phyloP scores from a whole-genome alignment of 2,113 vertebrate genomes.

The Psettodes erumei region DNA sequence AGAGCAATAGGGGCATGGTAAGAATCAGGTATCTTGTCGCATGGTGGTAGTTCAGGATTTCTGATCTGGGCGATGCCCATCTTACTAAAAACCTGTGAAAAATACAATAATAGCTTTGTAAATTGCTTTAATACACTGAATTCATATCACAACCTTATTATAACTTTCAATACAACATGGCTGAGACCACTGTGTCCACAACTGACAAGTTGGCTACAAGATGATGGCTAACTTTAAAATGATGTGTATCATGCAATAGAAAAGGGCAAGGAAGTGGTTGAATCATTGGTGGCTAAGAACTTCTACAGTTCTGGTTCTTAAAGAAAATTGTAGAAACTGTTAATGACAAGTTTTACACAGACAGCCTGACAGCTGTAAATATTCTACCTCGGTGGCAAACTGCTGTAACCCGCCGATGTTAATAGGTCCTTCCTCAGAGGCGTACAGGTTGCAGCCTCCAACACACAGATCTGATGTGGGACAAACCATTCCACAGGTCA shows the following conservation, averaged over 20 bases:
- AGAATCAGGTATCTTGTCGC: conserved; percentile 70
- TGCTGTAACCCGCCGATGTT: conserved; percentile 97
- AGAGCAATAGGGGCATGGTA: conserved; percentile 72
- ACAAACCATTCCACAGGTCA: conserved; percentile 95
- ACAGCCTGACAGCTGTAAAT: not conserved
- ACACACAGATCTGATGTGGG: conserved; percentile 93
- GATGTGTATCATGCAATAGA: too few species aligned
- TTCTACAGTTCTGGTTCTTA: not conserved
- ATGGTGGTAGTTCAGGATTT: conserved; percentile 72
- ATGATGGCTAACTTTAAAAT: not conserved
- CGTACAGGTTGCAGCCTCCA: conserved; percentile 83
- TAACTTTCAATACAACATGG: not conserved
- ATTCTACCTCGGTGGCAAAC: conserved; percentile 92
- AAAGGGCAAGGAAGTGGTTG: too few species aligned
- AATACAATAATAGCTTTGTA: not conserved
- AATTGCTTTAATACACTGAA: not conserved
- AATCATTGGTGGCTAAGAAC: not conserved
- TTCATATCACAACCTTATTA: not conserved
- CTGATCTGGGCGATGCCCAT: conserved; percentile 77
- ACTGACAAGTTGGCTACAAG: not conserved
- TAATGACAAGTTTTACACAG: not conserved
- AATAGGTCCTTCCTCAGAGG: conserved; percentile 93
- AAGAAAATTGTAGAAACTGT: not conserved
- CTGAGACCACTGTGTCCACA: not conserved
- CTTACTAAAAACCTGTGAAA: conserved; percentile 73